phyloP scores from a whole-genome alignment of 2,113 vertebrate species.

The Oceanites oceanicus region DNA sequence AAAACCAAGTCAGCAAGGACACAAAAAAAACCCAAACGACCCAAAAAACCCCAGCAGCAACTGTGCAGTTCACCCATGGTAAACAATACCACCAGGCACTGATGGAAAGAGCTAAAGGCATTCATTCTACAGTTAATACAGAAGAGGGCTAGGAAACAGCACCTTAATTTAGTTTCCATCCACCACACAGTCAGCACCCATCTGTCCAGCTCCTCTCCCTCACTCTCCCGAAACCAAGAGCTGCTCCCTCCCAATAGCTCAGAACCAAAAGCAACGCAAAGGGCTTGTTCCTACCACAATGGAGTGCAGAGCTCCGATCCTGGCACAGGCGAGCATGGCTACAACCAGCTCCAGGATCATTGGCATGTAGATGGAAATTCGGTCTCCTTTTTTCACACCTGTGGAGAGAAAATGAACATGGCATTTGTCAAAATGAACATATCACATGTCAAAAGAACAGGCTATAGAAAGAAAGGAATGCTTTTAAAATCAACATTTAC shows the following conservation, averaged over 20 bases:
- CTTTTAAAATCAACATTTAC: background rate
- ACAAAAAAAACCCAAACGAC: background rate
- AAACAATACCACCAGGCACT: background rate
- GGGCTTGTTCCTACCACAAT: constrained; percentile 84
- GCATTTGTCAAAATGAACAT: background rate
- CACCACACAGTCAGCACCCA: background rate
- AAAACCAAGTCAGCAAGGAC: background rate
- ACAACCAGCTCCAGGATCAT: constrained; percentile 95
- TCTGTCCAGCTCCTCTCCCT: background rate
- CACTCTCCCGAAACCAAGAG: background rate
- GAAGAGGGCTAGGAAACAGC: background rate
- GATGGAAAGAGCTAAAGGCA: background rate
- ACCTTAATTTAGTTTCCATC: background rate
- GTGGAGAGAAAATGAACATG: background rate
- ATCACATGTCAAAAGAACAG: background rate
- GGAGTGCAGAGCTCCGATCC: constrained; percentile 93
- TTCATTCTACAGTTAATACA: background rate
- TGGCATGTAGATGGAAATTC: constrained; percentile 94
- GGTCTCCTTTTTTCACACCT: constrained; percentile 93
- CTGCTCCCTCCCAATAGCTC: background rate
- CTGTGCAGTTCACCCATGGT: background rate
- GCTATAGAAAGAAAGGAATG: background rate
- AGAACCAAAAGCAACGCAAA: background rate
- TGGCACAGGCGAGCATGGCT: constrained; percentile 93
- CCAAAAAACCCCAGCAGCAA: background rate